These are phyloP conservation scores for Bufotes viridis DNA, from an alignment of 2,797 vertebrate species.

Conservation along the genomic window DNA sequence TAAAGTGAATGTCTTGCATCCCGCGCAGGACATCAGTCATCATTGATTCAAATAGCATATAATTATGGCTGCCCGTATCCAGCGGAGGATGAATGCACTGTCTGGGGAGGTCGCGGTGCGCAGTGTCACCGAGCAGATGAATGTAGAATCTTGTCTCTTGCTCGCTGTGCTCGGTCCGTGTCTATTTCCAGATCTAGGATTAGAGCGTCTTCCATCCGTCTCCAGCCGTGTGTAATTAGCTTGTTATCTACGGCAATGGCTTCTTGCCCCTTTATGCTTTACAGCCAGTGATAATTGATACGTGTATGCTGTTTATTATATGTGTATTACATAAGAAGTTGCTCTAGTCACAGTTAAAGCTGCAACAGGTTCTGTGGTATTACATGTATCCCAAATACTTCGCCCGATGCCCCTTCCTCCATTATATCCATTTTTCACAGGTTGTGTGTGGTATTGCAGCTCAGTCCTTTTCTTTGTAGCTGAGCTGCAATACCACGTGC, in stretches of 20 bases:
- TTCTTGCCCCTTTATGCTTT: background rate
- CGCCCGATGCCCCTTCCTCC: no score
- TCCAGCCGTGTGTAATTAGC: slow-evolving; percentile 12
- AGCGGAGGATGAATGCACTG: background rate
- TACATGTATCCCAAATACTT: no score
- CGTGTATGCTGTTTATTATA: background rate
- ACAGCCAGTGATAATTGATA: slow-evolving; percentile 13
- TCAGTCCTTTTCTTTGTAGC: background rate
- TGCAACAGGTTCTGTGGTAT: background rate
- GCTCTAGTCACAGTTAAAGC: background rate
- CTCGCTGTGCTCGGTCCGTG: no score
- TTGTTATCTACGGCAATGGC: background rate
- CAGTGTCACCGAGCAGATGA: background rate
- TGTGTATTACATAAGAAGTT: background rate
- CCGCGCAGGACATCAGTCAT: background rate
- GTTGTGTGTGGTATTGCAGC: background rate
- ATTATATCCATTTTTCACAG: no score
- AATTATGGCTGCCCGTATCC: slow-evolving; percentile 10
- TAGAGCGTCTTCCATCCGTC: background rate
- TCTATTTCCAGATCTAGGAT: slow-evolving; percentile 21
- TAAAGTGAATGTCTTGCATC: background rate
- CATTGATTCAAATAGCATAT: slow-evolving; percentile 18
- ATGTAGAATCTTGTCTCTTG: background rate
- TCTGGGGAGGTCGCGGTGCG: slow-evolving; percentile 8
- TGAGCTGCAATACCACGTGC: background rate